phyloP scores from a whole-genome alignment of 2,888 invertebrate genomes.

The Epinotia bilunana region DNA sequence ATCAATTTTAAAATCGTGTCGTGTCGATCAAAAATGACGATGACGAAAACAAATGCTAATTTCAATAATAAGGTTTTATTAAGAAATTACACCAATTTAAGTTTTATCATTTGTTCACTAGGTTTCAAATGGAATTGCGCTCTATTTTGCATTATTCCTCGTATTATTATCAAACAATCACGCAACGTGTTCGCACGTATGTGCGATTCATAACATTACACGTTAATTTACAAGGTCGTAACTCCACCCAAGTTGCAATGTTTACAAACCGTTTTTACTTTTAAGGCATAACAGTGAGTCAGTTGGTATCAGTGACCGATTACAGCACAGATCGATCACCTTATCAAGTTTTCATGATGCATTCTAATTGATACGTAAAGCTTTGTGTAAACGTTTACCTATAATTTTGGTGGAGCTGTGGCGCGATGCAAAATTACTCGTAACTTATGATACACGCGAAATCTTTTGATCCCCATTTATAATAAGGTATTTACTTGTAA shows the following conservation, averaged over 20 bases:
- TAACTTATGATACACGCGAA: no score
- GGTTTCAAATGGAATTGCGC: not conserved
- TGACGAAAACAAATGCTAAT: no score
- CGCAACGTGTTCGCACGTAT: slow-evolving; percentile 14
- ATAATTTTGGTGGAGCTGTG: not conserved
- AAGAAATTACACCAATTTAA: not conserved
- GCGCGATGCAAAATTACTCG: no score
- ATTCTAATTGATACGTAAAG: slow-evolving; percentile 24
- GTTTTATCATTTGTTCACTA: not conserved
- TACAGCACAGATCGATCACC: slow-evolving; percentile 50
- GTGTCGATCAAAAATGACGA: not conserved
- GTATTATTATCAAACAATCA: slow-evolving; percentile 2
- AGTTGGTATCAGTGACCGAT: slow-evolving; percentile 54
- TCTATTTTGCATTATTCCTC: not conserved
- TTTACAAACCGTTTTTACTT: not conserved
- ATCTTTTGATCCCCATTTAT: no score
- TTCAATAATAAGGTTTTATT: no score
- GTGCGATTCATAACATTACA: not conserved
- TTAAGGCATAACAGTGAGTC: slow-evolving; percentile 37
- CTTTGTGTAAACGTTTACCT: slow-evolving; percentile 9
- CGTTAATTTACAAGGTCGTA: not conserved
- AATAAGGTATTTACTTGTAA: no score
- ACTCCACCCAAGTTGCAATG: not conserved
- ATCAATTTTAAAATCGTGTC: not conserved
- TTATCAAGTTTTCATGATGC: slow-evolving; percentile 17